Evolutionary conservation across 2,797 vertebrate genomes (phyloP).

Genomic region (Myotis planiceps): DNA sequence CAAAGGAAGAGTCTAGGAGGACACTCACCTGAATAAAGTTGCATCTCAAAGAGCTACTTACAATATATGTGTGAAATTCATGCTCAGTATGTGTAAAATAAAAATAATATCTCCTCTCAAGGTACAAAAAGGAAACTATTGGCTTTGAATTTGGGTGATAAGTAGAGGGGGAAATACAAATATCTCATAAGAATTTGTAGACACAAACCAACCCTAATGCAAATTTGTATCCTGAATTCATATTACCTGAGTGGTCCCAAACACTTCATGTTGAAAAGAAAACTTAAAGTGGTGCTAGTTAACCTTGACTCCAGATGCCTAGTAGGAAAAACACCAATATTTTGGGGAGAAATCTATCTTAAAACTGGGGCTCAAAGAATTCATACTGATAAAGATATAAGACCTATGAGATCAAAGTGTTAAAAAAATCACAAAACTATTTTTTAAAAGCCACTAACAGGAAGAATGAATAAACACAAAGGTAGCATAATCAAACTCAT

Average conservation of each 20-base stretch:
- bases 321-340: neutral
- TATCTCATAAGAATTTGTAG: neutral
- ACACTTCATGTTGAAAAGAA: neutral
- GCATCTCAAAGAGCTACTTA: neutral
- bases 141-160: neutral
- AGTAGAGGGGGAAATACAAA: neutral
- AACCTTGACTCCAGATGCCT: neutral
- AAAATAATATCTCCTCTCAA: neutral
- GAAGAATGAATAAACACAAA: neutral
- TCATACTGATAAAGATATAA: neutral
- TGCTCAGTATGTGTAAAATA: neutral
- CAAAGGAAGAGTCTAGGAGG: neutral
- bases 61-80: neutral
- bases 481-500: neutral
- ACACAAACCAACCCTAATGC: neutral
- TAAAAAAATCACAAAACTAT: neutral
- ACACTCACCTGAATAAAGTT: neutral
- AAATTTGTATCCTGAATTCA: neutral
- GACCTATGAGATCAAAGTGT: neutral
- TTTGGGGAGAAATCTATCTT: neutral
- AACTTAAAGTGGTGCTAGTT: neutral
- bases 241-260: neutral
- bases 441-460: neutral
- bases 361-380: neutral
- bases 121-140: neutral